Base-by-base conservation (phyloP, 2,113 vertebrate genomes). In the Trematocara nigrifrons region DNA sequence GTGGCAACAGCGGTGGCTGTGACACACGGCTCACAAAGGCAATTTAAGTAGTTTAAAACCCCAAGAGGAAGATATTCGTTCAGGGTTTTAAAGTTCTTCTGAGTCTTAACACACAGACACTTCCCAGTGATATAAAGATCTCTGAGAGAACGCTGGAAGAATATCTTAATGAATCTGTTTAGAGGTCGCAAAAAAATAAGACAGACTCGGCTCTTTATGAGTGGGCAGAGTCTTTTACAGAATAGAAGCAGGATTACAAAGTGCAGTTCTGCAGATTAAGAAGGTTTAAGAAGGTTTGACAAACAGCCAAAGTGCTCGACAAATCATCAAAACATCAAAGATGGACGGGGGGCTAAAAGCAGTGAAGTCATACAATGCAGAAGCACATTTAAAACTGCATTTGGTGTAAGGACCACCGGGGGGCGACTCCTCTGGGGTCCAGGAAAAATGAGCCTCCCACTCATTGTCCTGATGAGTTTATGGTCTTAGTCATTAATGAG, bases 331-430 rank as follows among this genome's bases (percentile, higher is more conserved):
- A 40, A 9, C 11, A 42, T 69, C 10, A 69, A 22, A 66, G 61
- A 40, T 20, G 35, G 61, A 22, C 3, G 3, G 7, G 61, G 11
- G 35, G 3, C n/a, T 40, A 40, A 40, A 66, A 66, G 57, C 35
- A 38, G 35, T 40, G 18, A 66, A 38, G 61, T 1, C 6, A 7
- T 66, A 38, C 3, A 40, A 12, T 2, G 61, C n/a, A 66, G 35
- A 40, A 8, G 38, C 7, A 42, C 64, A 5, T 69, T 42, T 69
- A 42, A 45, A 69, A 9, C 38, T 26, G 64, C 38, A 15, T 0
- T 15, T 0, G 1, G 38, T 69, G n/a, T 22, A 15, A 42, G 11
- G 38, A 22, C 35, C 64, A 42, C n/a, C n/a, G 0, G n/a, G n/a
- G 64, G 64, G n/a, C 1, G 11, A 42, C 38, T 69, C n/a, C 16